phyloP scores from a whole-genome alignment of 2,113 vertebrate species.

The Orientallactaga bullata region DNA sequence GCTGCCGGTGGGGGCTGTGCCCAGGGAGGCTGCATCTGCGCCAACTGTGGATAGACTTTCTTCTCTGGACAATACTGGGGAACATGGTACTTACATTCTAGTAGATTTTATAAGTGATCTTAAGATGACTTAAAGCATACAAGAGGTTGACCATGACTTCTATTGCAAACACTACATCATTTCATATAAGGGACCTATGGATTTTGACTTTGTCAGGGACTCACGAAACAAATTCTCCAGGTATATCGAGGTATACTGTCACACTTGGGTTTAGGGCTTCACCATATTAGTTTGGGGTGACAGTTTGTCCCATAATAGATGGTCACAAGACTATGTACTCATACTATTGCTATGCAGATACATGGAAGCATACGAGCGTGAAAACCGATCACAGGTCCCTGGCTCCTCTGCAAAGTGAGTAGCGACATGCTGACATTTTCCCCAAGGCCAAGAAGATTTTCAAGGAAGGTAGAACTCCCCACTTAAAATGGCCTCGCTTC shows the following conservation, averaged over 20 bases:
- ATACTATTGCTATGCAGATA: neutral
- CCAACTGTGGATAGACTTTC: neutral
- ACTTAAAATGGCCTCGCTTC: neutral
- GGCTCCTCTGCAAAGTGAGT: neutral
- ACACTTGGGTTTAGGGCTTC: neutral
- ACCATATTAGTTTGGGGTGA: neutral
- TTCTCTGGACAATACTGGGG: neutral
- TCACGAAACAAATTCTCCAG: neutral
- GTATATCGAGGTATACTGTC: neutral
- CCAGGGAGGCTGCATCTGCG: neutral
- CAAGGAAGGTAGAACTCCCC: neutral
- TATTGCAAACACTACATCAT: neutral
- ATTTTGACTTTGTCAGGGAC: neutral
- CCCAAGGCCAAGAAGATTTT: neutral
- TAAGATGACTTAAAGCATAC: too few relatives aligned
- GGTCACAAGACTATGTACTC: neutral
- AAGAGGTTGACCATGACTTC: neutral
- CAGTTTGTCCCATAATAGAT: neutral
- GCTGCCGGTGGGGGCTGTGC: neutral
- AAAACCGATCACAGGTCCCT: neutral
- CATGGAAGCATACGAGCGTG: neutral
- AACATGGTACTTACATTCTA: neutral
- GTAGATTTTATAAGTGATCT: neutral
- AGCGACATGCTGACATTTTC: neutral
- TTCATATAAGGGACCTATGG: neutral